Conservation (phyloP, 1,140 invertebrate genomes). For the Hycleus cichorii region DNA sequence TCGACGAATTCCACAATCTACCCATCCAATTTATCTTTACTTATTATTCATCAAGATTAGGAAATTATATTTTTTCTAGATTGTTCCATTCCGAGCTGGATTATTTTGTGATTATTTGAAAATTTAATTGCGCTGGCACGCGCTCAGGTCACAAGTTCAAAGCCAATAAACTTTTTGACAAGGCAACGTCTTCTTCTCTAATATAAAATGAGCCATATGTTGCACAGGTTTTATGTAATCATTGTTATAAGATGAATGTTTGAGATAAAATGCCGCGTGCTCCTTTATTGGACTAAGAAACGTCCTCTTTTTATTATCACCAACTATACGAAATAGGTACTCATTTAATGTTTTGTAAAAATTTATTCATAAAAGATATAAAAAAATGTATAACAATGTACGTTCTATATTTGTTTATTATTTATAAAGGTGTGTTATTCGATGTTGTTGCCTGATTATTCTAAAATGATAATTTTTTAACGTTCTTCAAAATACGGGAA, state of each 20-base stretch:
- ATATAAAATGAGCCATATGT: slow-evolving; percentile 23
- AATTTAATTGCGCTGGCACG: slow-evolving; percentile 27
- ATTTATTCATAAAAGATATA: no score
- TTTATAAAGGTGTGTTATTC: no score
- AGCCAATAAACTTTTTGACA: slow-evolving; percentile 20
- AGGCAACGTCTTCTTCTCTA: background rate
- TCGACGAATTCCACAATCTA: no score
- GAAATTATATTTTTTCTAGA: no score
- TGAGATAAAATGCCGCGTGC: slow-evolving; percentile 22
- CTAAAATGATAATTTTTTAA: no score
- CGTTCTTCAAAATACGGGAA: no score
- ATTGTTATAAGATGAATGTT: slow-evolving; percentile 23
- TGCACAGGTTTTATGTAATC: slow-evolving; percentile 24
- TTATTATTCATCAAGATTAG: no score
- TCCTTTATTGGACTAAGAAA: slow-evolving; percentile 12
- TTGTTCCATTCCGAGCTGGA: no score
- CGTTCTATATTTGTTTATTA: no score
- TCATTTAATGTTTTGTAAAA: background rate
- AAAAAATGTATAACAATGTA: no score
- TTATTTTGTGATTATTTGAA: slow-evolving; percentile 4
- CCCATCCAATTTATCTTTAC: no score
- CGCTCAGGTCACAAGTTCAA: slow-evolving; percentile 16
- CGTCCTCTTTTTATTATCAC: slow-evolving; percentile 8
- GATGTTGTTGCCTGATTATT: no score
- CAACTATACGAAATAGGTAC: background rate